phyloP scores from a whole-genome alignment of 2,113 vertebrate species.

The Pipra filicauda region DNA sequence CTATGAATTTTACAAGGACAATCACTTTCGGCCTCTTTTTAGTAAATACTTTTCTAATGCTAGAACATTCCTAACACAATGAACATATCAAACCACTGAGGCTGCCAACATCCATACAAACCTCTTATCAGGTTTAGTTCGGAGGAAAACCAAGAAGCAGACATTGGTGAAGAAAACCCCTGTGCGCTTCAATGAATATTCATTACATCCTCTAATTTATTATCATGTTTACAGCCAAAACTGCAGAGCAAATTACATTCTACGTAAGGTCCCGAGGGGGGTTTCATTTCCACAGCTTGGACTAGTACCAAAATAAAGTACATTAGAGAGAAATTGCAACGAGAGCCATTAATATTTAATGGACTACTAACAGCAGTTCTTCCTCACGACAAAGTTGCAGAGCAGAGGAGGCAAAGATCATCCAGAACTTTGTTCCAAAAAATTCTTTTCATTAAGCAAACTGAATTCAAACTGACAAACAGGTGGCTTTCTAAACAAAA shows the following conservation, averaged over 20 bases:
- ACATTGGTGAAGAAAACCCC: background rate
- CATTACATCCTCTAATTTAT: constrained; percentile 68
- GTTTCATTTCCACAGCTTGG: constrained; percentile 66
- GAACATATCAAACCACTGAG: background rate
- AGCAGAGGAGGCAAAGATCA: background rate
- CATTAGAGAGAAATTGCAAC: constrained; percentile 59
- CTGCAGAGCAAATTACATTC: constrained; percentile 65
- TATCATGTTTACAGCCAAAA: constrained; percentile 72
- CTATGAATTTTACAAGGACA: background rate
- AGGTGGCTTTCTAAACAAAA: background rate
- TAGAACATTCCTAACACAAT: background rate
- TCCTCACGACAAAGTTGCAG: background rate
- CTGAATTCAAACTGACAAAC: background rate
- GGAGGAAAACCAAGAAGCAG: background rate
- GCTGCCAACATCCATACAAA: background rate
- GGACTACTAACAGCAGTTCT: constrained; percentile 28
- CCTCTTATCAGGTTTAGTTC: background rate
- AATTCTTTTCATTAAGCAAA: background rate
- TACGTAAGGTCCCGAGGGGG: constrained; percentile 24
- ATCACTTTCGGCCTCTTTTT: background rate
- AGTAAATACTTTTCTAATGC: background rate
- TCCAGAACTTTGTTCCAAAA: background rate
- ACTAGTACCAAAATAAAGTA: constrained; percentile 67
- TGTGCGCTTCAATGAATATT: constrained; percentile 59
- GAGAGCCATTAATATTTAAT: constrained; percentile 69